Base-by-base conservation (phyloP, 2,113 vertebrate genomes). In the Aepyceros melampus region DNA sequence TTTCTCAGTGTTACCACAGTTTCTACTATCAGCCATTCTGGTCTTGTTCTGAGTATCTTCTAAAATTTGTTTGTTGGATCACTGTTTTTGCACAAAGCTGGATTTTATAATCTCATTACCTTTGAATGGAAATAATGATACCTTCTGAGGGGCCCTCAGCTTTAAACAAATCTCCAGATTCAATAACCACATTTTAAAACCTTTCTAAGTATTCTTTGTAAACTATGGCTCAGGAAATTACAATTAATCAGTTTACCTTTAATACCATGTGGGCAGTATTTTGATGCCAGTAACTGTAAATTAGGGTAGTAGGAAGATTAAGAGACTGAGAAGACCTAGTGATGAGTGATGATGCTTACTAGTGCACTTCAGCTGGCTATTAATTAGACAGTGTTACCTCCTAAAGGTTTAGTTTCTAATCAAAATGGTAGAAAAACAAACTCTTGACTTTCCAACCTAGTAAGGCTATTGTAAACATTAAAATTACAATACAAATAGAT, bases 161-260 rank as follows among this genome's bases (percentile, higher is more conserved):
- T 89, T 43, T n/a, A 87, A 92, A 82, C 4, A 51, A n/a, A 53
- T 51, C 4, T 21, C 8, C 14, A 82, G 12, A 16, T 64, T 89
- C 51, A 87, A 55, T 62, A 84, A 12, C 79, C 56, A 60, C 36
- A 21, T 67, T 85, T 71, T 56, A 11, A 27, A 43, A 27, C 31
- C 33, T 81, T 79, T 15, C 7, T 51, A 29, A 62, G 53, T 29
- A 74, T 47, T 53, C 10, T n/a, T 6, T 90, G 1, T 58, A 94
- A 81, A 9, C 3, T 31, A 1, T 58, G 76, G 19, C 27, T 56
- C 33, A 94, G 76, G 19, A 62, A 91, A 82, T 74, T 87, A 43
- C 7, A 94, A 15, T n/a, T 45, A 78, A 78, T 45, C 67, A 76
- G 4, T 87, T 90, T 64, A 94, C 21, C 31, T 60, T 87, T 40